Evolutionary conservation across 2,113 vertebrate genomes (phyloP).

Genomic region (Coryphaenoides rupestris): DNA sequence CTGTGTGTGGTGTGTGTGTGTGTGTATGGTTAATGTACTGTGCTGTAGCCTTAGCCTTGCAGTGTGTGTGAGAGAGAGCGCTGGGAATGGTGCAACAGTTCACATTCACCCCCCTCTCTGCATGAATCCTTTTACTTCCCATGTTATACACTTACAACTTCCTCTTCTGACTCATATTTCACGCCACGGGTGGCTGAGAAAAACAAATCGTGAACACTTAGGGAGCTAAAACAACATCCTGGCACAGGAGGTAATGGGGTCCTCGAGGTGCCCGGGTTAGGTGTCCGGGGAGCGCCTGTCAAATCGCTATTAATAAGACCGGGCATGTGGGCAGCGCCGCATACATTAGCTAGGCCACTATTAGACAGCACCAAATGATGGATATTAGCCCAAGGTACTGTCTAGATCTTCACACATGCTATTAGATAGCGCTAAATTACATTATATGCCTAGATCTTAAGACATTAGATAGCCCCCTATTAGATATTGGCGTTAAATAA

Average conservation of each 20-base stretch:
- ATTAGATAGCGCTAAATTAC: too few relatives aligned
- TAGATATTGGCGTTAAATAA: too few relatives aligned
- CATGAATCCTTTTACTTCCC: slow-evolving; percentile 27
- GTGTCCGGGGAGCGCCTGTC: slow-evolving; percentile 51
- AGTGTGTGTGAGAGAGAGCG: background rate
- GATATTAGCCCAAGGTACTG: too few relatives aligned
- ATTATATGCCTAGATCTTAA: too few relatives aligned
- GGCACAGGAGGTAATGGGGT: slow-evolving; percentile 47
- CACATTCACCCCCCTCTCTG: background rate
- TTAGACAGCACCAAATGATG: background rate
- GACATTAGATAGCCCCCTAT: too few relatives aligned
- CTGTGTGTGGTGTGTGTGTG: too few relatives aligned
- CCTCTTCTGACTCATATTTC: slow-evolving; percentile 51
- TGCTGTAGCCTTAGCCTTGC: background rate
- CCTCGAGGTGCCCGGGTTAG: slow-evolving; percentile 38
- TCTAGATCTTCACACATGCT: too few relatives aligned
- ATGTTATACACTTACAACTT: slow-evolving; percentile 46
- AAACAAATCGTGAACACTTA: slow-evolving; percentile 48
- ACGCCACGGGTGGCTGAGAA: slow-evolving; percentile 50
- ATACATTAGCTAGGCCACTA: background rate
- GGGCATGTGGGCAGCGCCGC: slow-evolving; percentile 1
- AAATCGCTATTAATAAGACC: slow-evolving; percentile 54
- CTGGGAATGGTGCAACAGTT: background rate
- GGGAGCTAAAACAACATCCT: slow-evolving; percentile 62
- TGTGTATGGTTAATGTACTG: background rate